Evolutionary conservation across 2,113 vertebrate genomes (phyloP), one percentile per base, ranked within the genome.

Genomic region (Planiliza haematocheilus): DNA sequence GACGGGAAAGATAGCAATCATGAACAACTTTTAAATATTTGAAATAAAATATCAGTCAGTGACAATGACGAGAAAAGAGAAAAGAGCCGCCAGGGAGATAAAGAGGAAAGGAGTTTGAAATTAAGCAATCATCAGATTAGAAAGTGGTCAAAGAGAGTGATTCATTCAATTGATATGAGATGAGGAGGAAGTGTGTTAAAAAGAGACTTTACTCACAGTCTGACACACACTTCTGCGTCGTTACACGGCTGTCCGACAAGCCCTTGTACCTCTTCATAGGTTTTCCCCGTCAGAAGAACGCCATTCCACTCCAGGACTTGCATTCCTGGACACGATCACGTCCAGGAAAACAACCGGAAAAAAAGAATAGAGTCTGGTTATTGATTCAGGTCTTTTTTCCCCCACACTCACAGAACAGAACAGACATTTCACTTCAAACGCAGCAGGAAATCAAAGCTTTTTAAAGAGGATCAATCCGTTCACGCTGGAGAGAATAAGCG

Each of bases 271-370:
- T 99, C 98, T 92, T 99, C 98, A 1, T 99, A 99, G 13, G 97
- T 99, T 91, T 96, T 99, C 69, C 95, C 96, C 9, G 94, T 96
- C 91, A 99, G 92, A 64, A 93, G 90, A 74, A 97, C 90, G 38
- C 96, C 94, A 69, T 98, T 98, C 98, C 98, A 99, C 87, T 99
- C 98, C 93, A 99, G 91, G 60, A 99, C 97, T 91, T 98, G 97
- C 98, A 99, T 99, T 92, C 97, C 98, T 99, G 11, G 45, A 58
- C n/a, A 55, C 1, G 9, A 24, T 51, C 18, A 74, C 10, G 49
- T 24, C 50, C 49, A 70, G 20, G 1, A 52, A 61, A 51, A 64
- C 38, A 70, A 30, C 34, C 11, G 48, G 11, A 24, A 45, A 50
- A 1, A 14, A 10, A 14, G 3, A 5, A 10, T 14, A 48, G 37